Evolutionary conservation across 2,888 invertebrate species (phyloP), one percentile per base, ranked within the genome.

Genomic region (Margaritifera margaritifera): DNA sequence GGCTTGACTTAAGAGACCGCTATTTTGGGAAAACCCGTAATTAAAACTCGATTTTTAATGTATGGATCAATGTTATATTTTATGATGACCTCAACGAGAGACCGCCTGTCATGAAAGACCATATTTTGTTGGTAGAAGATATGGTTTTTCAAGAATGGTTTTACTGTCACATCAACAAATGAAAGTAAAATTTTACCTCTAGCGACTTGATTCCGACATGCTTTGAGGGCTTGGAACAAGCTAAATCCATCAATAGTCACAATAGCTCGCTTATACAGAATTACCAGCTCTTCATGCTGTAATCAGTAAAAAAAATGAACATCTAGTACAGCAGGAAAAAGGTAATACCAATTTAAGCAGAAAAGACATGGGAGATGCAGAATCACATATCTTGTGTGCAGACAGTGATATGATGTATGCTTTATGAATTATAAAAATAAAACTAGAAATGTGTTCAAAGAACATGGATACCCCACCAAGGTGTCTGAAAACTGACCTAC

Each of bases 221-320:
- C 94, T 86, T 94, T 91, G 58, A 97, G 91, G 60, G 94, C 94
- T 86, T 94, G 94, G 87, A 95, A 95, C 68, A 97, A 91, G 78
- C 94, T 94, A 83, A 93, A 92, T 69, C 94, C 98, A 90, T 93
- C 93, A 76, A 94, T 92, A 79, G 94, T 93, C 87, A 94, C 96
- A 69, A 94, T 92, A 88, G 92, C 93, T 71, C 90, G 94, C 88
- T 92, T 92, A 90, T 93, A 96, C 66, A 94, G 92, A 80, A 95
- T 92, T 89, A 94, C 93, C 72, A 95, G 91, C 91, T 94, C 96
- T 91, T 94, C 94, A 89, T 81, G 88, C 89, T 90, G 78, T 19
- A 79, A 77, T 62, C 15, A 19, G n/a, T 24, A 71, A 18, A 4
- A 51, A 54, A 51, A n/a, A 22, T 31, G 42, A n/a, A 51, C 24